A percentile compares a stretch with the other conserved stretches of the same genome.
Evolutionary conservation across 1,140 invertebrate genomes (phyloP).

Genomic region (Drosophila busckii): DNA sequence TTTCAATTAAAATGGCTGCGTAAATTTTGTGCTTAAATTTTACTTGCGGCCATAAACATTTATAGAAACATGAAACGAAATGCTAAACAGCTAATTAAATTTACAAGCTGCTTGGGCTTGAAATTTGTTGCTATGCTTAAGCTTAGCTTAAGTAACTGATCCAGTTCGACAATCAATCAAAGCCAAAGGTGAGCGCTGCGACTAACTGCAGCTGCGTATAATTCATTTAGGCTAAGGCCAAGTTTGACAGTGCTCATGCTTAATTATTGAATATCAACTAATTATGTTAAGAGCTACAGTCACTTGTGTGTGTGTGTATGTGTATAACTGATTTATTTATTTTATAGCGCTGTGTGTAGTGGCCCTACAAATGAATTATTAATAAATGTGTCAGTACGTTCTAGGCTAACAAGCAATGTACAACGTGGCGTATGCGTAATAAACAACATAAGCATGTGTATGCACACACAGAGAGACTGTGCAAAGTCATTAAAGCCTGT

Average conservation of each 20-base stretch:
- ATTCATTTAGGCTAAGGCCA: slow-evolving; percentile 12
- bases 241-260: slow-evolving; percentile 15
- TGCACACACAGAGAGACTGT: slow-evolving; percentile 2
- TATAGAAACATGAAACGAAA: slow-evolving; percentile 34
- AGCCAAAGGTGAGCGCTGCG: background rate
- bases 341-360: slow-evolving; percentile 37
- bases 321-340: background rate
- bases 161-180: slow-evolving; percentile 39
- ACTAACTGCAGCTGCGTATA: slow-evolving; percentile 8
- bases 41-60: slow-evolving; percentile 36
- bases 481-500: slow-evolving; percentile 40
- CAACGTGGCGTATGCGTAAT: slow-evolving; percentile 33
- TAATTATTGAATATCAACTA: slow-evolving; percentile 67
- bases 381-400: slow-evolving; percentile 56
- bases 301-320: background rate
- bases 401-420: slow-evolving; percentile 47
- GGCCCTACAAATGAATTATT: slow-evolving; percentile 66
- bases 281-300: slow-evolving; percentile 52
- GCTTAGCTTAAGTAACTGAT: background rate
- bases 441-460: slow-evolving; percentile 3
- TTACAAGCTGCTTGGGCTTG: too few relatives aligned
- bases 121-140: too few relatives aligned
- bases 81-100: slow-evolving; percentile 43
- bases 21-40: too few relatives aligned
- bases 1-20: slow-evolving; percentile 23